Evolutionary conservation across 2,888 invertebrate species (phyloP).

Genomic region (Apamea monoglypha): DNA sequence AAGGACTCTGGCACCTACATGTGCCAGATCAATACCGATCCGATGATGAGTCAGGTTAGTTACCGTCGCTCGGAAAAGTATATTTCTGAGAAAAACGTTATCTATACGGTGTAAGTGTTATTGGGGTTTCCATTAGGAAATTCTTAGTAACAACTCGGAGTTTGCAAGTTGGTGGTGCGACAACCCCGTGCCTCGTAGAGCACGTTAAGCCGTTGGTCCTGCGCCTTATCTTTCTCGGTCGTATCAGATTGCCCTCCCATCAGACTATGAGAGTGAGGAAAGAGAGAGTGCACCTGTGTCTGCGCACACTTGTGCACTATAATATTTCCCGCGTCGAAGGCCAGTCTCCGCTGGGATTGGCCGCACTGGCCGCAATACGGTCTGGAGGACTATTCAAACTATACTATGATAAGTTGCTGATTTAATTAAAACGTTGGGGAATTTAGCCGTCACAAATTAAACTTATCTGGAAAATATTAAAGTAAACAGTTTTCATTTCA

Average conservation of each 20-base stretch:
- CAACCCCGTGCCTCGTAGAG: not conserved
- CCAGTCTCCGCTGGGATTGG: not conserved
- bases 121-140: not conserved
- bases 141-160: not conserved
- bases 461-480: not conserved
- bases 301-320: not conserved
- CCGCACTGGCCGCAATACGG: not conserved
- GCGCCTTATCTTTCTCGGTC: not conserved
- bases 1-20: constrained; percentile 98
- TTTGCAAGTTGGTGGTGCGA: not conserved
- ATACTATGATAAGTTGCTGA: not conserved
- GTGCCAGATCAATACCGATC: constrained; percentile 98
- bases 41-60: constrained; percentile 96
- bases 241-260: not conserved
- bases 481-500: not conserved
- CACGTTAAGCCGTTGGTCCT: not conserved
- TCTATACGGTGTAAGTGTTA: not conserved
- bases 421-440: not conserved
- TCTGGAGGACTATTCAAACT: not conserved
- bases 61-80: not conserved
- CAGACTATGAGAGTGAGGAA: not conserved
- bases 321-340: not conserved
- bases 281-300: not conserved
- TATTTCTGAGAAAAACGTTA: not conserved
- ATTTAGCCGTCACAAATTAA: not conserved